Evolutionary conservation across 2,888 invertebrate genomes (phyloP).

Genomic region (Pachymerium ferrugineum): DNA sequence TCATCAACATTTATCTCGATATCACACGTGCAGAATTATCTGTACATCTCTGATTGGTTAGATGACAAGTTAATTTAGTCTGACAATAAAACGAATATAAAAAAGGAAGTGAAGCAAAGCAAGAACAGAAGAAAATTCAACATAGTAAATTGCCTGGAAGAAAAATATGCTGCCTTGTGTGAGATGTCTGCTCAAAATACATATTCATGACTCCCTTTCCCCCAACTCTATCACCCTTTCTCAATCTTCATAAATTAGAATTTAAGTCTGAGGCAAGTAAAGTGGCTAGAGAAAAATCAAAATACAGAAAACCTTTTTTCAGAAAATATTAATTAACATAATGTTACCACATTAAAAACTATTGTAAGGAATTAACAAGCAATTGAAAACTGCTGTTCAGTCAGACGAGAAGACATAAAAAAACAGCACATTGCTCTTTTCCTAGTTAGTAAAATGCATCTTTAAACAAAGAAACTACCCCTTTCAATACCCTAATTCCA

Average conservation of each 20-base stretch:
- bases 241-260: slow-evolving; percentile 19
- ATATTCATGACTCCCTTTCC: slow-evolving; percentile 7
- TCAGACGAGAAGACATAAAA: background rate
- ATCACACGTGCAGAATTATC: background rate
- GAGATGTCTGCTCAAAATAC: slow-evolving; percentile 8
- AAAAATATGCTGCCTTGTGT: background rate
- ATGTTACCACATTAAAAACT: too few relatives aligned
- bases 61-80: background rate
- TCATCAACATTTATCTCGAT: background rate
- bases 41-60: background rate
- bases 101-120: background rate
- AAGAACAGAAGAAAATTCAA: background rate
- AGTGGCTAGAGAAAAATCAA: background rate
- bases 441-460: background rate
- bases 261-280: too few relatives aligned
- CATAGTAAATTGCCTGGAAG: slow-evolving; percentile 6
- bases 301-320: too few relatives aligned
- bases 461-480: background rate
- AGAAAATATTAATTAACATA: too few relatives aligned
- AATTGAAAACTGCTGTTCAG: too few relatives aligned
- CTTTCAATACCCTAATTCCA: slow-evolving; percentile 1
- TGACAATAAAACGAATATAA: background rate
- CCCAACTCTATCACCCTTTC: background rate
- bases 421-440: background rate
- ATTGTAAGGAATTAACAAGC: too few relatives aligned